Evolutionary conservation across 2,888 invertebrate species (phyloP).

Genomic region (Julus scandinavius): DNA sequence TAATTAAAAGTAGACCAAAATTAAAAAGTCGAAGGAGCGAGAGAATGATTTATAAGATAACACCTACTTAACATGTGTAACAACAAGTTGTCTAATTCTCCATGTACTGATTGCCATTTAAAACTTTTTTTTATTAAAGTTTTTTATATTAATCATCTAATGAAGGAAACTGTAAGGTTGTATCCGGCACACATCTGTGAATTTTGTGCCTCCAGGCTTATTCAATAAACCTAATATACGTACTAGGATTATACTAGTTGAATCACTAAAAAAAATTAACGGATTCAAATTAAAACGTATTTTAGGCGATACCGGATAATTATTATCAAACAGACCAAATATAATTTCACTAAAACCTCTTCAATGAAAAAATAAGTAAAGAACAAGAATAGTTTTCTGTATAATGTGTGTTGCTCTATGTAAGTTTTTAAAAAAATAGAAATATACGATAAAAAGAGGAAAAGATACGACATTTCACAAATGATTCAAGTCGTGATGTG

Average conservation of each 20-base stretch:
- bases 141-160: not conserved
- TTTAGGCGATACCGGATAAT: not conserved
- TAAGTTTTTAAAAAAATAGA: too few relatives aligned
- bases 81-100: constrained; percentile 34
- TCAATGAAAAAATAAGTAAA: too few relatives aligned
- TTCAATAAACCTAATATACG: not conserved
- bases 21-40: not conserved
- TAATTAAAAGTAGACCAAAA: constrained; percentile 17
- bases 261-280: not conserved
- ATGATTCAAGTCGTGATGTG: too few relatives aligned
- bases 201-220: not conserved
- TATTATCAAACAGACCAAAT: too few relatives aligned
- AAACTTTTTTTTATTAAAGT: not conserved
- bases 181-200: not conserved
- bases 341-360: too few relatives aligned
- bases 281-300: too few relatives aligned
- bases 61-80: constrained; percentile 42
- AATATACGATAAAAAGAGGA: too few relatives aligned
- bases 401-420: too few relatives aligned
- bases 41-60: constrained; percentile 42
- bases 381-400: too few relatives aligned
- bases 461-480: too few relatives aligned
- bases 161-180: not conserved
- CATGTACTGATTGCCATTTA: constrained; percentile 13
- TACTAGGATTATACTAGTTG: too few relatives aligned